Evolutionary conservation across 1,140 invertebrate genomes (phyloP), one percentile per base, ranked within the genome.

Genomic region (Heliconius melpomene): DNA sequence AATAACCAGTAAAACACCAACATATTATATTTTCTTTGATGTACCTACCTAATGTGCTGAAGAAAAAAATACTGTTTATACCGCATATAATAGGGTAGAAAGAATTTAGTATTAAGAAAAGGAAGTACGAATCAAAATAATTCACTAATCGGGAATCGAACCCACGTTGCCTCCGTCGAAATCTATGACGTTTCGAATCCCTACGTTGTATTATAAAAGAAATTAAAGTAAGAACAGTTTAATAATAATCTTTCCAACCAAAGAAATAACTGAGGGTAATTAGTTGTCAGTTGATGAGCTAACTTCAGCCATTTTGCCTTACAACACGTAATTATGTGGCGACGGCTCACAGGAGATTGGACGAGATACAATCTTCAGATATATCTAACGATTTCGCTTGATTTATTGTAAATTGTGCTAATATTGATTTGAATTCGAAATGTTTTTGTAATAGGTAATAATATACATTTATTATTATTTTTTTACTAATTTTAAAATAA

Each of bases 251-350:
- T 26, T 29, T 13, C 9, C 7, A 66, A 66, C 26, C 13, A 66
- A 66, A 66, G 60, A 66, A 66, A 66, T 29, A 8, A 13, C 23
- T 29, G 29, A 66, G 60, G 60, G 60, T 29, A 66, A 66, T 66
- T 66, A 66, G 60, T 26, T 66, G 60, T 66, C 81, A 78, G 46
- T 83, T 89, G 86, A 87, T 86, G 85, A 79, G 82, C 36, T 79
- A 89, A 88, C 84, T 89, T 89, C 87, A 83, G 86, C 86, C 84
- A 78, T 79, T 74, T 60, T 75, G 74, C 74, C 74, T 70, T 50
- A 70, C 66, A 74, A 73, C 75, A 46, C 73, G 60, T 80, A 78
- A 84, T 84, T 80, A 80, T 74, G 76, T 80, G 50, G 57, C 18
- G 50, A 23, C 52, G 38, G 54, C 16, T 71, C 60, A 38, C 84